Base-by-base conservation (phyloP, 2,797 vertebrate genomes). In the Serranus cabrilla region DNA sequence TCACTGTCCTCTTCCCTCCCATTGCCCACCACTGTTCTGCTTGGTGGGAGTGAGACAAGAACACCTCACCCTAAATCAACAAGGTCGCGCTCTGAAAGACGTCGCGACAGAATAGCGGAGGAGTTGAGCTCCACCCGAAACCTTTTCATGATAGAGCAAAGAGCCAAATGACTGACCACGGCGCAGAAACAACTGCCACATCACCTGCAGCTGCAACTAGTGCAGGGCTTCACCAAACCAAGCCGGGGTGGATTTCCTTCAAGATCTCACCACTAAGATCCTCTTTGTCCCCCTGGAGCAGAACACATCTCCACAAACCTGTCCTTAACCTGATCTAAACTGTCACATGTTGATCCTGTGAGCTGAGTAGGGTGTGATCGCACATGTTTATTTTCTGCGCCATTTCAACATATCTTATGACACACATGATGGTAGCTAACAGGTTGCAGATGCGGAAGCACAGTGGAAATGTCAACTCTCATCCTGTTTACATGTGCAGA, bases 181-280 rank as follows among this genome's bases (percentile, higher is more conserved):
- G 54, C 14, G 46, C 54, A 14, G 8, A 62, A 85, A 86, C 82
- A 12, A 78, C 82, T 78, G 83, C 88, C 88, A 88, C 90, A 91
- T 87, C 89, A 87, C 87, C 89, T 89, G 87, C 80, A 76, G 82
- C 83, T 86, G 58, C 73, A 74, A 54, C 71, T 68, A n/a, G 7
- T 3, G 0, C 52, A 50, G 23, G 51, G 49, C 37, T 67, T 40
- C 21, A 59, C 37, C 39, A 63, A 83, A 74, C 65, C 67, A 12
- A 59, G 20, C 11, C 3, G 1, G 18, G 10, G 51, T 69, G 74
- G 74, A 82, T 70, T 69, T 69, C 39, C 58, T 58, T 64, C 67
- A 59, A 61, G 47, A 65, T 79, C 42, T 71, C 7, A 49, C 59
- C 47, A 62, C 57, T 43, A 21, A 72, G 21, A 66, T 64, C 40